A percentile compares a stretch with the other conserved stretches of the same genome.
phyloP scores from a whole-genome alignment of 2,888 invertebrate species.

The Alsophila aescularia region DNA sequence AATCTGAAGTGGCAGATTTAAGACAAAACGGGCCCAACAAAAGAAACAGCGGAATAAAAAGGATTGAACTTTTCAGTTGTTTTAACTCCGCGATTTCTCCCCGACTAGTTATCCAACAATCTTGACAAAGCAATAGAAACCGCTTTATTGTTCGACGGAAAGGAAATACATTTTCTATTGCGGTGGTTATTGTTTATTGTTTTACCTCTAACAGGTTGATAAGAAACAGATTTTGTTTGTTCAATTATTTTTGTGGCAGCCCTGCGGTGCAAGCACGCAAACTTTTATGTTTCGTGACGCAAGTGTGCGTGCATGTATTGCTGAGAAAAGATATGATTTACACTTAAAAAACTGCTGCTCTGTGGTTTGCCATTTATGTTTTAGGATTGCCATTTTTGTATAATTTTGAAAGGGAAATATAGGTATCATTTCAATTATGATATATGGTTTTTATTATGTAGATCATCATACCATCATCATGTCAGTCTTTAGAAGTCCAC shows the following conservation, averaged over 20 bases:
- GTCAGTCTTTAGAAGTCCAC: no score
- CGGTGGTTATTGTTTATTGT: constrained; percentile 27
- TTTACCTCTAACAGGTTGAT: constrained; percentile 12
- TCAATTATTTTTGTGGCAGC: constrained; percentile 1
- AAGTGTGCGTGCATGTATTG: background rate
- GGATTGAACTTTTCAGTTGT: constrained; percentile 28
- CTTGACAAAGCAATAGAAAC: constrained; percentile 46
- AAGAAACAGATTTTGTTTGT: constrained; percentile 11
- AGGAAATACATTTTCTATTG: constrained; percentile 34
- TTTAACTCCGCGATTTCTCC: constrained; percentile 20
- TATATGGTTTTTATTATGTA: no score
- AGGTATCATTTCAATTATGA: no score
- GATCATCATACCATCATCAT: no score
- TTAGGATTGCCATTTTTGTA: background rate
- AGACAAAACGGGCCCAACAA: constrained; percentile 29
- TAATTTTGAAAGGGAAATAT: no score
- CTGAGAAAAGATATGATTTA: no score
- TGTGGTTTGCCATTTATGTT: background rate
- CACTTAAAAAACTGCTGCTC: no score
- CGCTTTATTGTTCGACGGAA: constrained; percentile 27
- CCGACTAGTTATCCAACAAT: constrained; percentile 48
- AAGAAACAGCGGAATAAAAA: constrained; percentile 29
- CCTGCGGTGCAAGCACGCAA: constrained; percentile 1
- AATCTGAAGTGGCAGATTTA: constrained; percentile 31
- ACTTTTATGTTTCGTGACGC: background rate